Percentiles rank a stretch among this genome's conserved stretches.
These are phyloP conservation scores for Brachypterus glaber DNA, from an alignment of 2,888 invertebrate species.

Conservation along the genomic window DNA sequence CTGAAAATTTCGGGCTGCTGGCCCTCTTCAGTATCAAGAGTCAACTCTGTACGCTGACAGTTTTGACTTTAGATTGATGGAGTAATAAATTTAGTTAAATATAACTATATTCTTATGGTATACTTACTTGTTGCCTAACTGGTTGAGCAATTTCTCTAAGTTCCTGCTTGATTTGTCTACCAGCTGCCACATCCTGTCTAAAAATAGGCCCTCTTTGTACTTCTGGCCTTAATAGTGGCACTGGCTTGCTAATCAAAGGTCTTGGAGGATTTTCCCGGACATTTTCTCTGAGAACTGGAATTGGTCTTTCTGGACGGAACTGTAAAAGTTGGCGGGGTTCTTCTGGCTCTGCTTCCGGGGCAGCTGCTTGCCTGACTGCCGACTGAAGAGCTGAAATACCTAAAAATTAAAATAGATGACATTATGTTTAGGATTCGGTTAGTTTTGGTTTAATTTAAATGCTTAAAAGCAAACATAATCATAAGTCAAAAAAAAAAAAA, in stretches of 20 bases:
- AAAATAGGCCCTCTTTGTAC: slow-evolving; percentile 10
- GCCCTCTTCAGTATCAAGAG: no score
- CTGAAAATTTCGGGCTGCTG: no score
- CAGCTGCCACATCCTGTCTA: slow-evolving; percentile 4
- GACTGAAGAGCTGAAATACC: slow-evolving; percentile 26
- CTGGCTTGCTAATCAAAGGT: slow-evolving; percentile 13
- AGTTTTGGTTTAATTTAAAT: no score
- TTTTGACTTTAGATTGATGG: no score
- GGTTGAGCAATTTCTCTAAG: slow-evolving; percentile 1
- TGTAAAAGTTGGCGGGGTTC: slow-evolving; percentile 24
- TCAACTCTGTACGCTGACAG: no score
- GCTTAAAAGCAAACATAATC: no score
- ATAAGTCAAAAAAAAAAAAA: no score
- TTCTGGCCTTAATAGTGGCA: slow-evolving; percentile 13
- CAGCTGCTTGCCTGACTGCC: slow-evolving; percentile 25
- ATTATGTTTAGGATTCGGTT: no score
- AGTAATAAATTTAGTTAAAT: no score
- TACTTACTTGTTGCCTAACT: slow-evolving; percentile 6
- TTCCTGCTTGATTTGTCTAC: background rate
- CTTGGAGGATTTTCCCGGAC: slow-evolving; percentile 27
- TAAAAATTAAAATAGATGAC: background rate
- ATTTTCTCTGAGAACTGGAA: slow-evolving; percentile 33
- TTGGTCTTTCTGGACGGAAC: slow-evolving; percentile 35
- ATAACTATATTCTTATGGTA: no score
- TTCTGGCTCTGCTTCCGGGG: slow-evolving; percentile 24